Base-by-base conservation (phyloP, 2,888 invertebrate genomes). In the Troides aeacus region DNA sequence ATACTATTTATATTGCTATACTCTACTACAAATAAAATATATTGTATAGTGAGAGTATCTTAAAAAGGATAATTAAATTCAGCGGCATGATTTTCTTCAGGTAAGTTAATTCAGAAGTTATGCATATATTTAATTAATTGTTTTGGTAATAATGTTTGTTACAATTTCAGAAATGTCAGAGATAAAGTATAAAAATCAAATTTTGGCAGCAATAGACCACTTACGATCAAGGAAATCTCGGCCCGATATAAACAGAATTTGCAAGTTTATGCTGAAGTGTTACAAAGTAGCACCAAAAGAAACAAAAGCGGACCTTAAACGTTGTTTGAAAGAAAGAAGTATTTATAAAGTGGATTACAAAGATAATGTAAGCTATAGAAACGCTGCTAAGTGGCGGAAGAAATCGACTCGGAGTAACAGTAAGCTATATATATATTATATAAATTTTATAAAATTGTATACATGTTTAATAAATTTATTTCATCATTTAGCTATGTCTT, bases 301-400 rank as follows among this genome's bases (percentile, higher is more conserved):
- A 75, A 95, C 95, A 23, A 95, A 94, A 81, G 92, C 94, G 72
- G 96, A 96, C 86, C 92, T 97, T 56, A 95, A 96, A 83, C 94
- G 94, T 84, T 94, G 97, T 79, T 94, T 97, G 18, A 95, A 95
- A 77, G 94, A 94, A 72, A 96, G 95, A 82, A 94, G 95, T 77
- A 95, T 97, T 68, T 94, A 95, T 74, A 96, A 96, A 93, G 97
- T 97, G 46, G 96, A 97, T 82, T 97, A 97, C 86, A 97, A 97
- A 89, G 97, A 97, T 79, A 96, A 95, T 88, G 96, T 95, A 76
- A 97, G 96, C 90, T 97, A 97, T 84, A 93, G 97, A 78, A 97
- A 96, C 91, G 96, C 96, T 63, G 95, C 96, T 65, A 96, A 95
- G 93, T 95, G 94, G 94, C 94, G 89, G 79, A 91, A 84, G 80